phyloP scores from a whole-genome alignment of 2,888 invertebrate species.

The Baronia brevicornis region DNA sequence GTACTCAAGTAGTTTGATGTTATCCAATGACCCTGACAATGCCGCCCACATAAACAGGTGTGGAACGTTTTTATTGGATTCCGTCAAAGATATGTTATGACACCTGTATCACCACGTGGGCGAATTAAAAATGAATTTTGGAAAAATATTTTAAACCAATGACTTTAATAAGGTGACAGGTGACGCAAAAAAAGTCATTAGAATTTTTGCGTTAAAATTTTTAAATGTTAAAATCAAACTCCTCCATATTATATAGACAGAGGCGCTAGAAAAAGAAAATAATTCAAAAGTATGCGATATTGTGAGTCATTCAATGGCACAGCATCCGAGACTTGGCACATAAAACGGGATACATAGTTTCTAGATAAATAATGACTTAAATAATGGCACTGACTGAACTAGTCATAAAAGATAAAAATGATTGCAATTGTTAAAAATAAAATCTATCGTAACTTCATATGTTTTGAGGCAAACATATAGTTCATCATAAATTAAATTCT shows the following conservation, averaged over 20 bases:
- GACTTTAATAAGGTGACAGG: no score
- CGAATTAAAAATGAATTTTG: conserved; percentile 19
- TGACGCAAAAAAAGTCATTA: no score
- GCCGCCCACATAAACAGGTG: conserved; percentile 67
- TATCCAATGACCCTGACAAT: conserved; percentile 42
- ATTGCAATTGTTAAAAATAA: conserved; percentile 12
- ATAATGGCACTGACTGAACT: conserved; percentile 45
- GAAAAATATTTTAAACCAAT: conserved; percentile 12
- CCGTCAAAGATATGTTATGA: conserved; percentile 27
- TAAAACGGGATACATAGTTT: conserved; percentile 37
- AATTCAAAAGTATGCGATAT: not conserved
- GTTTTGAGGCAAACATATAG: conserved; percentile 3
- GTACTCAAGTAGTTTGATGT: no score
- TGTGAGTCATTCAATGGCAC: conserved; percentile 26
- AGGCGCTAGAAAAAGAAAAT: not conserved
- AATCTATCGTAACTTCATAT: conserved; percentile 2
- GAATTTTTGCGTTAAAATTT: no score
- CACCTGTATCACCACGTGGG: conserved; percentile 23
- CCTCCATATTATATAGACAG: no score
- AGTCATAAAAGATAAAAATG: conserved; percentile 19
- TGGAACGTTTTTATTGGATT: conserved; percentile 39
- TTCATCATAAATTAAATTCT: conserved; percentile 5
- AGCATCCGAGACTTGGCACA: conserved; percentile 51
- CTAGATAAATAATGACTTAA: conserved; percentile 60
- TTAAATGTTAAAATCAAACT: no score